A percentile compares a stretch with the other conserved stretches of the same genome.
phyloP scores from a whole-genome alignment of 2,888 invertebrate genomes.

The Netelia virgata region DNA sequence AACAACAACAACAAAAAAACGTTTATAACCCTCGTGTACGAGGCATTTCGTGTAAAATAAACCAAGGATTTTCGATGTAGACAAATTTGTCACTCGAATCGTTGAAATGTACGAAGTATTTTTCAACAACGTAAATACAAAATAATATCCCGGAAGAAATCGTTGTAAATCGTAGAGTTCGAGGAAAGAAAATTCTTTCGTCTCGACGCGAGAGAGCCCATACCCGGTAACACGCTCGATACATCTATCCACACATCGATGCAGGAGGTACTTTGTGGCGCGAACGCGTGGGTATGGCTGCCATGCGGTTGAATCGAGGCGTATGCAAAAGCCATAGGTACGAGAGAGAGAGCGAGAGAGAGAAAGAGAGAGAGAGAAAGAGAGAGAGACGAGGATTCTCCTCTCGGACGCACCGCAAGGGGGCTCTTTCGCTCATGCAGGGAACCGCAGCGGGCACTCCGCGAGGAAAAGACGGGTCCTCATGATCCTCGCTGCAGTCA shows the following conservation, averaged over 20 bases:
- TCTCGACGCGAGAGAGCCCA: neutral
- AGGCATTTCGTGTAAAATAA: neutral
- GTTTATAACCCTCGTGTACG: neutral
- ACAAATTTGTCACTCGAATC: too few relatives aligned
- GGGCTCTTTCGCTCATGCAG: slow-evolving; percentile 6
- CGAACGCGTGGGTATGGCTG: slow-evolving; percentile 57
- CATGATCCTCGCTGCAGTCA: neutral
- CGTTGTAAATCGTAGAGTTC: too few relatives aligned
- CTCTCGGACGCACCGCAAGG: slow-evolving; percentile 42
- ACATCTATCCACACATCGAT: neutral
- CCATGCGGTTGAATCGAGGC: slow-evolving; percentile 40
- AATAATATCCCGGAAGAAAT: too few relatives aligned
- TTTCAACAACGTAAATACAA: too few relatives aligned
- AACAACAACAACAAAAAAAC: neutral
- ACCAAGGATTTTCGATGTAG: neutral
- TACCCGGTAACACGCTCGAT: neutral
- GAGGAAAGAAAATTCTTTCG: neutral
- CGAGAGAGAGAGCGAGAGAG: slow-evolving; percentile 6
- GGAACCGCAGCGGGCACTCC: slow-evolving; percentile 30
- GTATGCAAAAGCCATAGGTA: slow-evolving; percentile 46
- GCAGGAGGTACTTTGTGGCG: slow-evolving; percentile 23
- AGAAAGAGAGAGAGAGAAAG: slow-evolving; percentile 13
- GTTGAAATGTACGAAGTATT: too few relatives aligned
- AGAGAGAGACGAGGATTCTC: neutral
- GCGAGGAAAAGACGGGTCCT: slow-evolving; percentile 2